Percentiles rank a stretch among this genome's conserved stretches.
Conservation (phyloP, 2,888 invertebrate genomes). For the Drosophila prolongata region DNA sequence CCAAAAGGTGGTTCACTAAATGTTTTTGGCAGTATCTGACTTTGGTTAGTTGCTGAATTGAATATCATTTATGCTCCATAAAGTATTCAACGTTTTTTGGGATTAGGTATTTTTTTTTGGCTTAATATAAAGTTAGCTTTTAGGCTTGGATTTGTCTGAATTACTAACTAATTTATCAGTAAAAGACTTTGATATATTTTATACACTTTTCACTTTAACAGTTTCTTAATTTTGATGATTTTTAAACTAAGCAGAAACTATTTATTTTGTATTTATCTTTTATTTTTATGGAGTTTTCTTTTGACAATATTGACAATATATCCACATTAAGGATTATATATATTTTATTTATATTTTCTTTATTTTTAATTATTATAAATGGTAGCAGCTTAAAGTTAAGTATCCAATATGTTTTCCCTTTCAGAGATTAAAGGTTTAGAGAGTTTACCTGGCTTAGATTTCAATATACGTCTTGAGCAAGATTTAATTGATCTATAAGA, state of each 20-base stretch:
- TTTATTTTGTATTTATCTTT: not conserved
- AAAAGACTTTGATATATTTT: not conserved
- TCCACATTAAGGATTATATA: not conserved
- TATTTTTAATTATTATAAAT: too few relatives aligned
- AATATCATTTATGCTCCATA: constrained; percentile 8
- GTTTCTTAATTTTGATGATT: not conserved
- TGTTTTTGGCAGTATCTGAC: not conserved
- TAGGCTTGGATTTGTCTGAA: constrained; percentile 13
- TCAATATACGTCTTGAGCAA: too few relatives aligned
- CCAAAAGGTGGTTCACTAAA: constrained; percentile 27
- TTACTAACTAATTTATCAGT: not conserved
- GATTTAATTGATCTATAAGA: not conserved
- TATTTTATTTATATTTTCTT: not conserved
- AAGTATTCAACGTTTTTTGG: constrained; percentile 39
- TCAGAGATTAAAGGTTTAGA: not conserved
- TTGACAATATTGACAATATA: not conserved
- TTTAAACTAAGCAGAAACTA: too few relatives aligned
- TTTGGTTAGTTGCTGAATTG: not conserved
- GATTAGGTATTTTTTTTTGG: fast-evolving
- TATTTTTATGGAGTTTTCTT: not conserved
- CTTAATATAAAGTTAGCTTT: constrained; percentile 37
- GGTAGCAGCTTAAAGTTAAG: too few relatives aligned
- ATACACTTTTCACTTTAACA: too few relatives aligned
- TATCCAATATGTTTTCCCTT: not conserved
- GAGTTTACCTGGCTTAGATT: not conserved